Evolutionary conservation across 2,113 vertebrate genomes (phyloP), one percentile per base, ranked within the genome.

Genomic region (Podarcis raffonei): DNA sequence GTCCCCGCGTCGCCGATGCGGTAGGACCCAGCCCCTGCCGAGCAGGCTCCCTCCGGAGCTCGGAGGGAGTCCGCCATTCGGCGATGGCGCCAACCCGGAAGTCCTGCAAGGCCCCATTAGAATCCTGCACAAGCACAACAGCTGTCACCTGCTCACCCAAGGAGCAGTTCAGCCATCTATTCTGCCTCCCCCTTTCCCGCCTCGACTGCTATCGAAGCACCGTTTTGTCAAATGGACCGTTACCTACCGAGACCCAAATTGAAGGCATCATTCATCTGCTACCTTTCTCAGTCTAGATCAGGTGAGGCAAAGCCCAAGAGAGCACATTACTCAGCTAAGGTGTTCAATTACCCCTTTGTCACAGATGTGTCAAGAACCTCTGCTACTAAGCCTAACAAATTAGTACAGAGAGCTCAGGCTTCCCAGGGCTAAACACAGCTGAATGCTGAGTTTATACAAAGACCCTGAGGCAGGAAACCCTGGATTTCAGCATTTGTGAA

Each of bases 361-460:
- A 79, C 62, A 72, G 82, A 78, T 13, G 32, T 79, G 53, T 81
- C 87, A 89, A 87, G 79, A 1, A 0, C 32, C 59, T 25, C 89
- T 86, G 94, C 87, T 76, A 48, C 6, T 71, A n/a, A 81, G 84
- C 84, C 91, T 90, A 84, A 72, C 84, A 88, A 86, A 86, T 86
- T 1, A 32, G 79, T 69, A 87, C 89, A n/a, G 7, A 30, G 91
- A 91, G 91, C 32, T 42, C 42, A 72, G 6, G 59, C 2, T 88
- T 91, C 69, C 74, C 57, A 89, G 76, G 76, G 37, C 69, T 22
- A 65, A n/a, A 32, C 25, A 12, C 84, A 42, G 71, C 57, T n/a
- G 74, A 75, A 76, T 65, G 74, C 25, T 16, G 12, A 32, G 81
- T 88, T 76, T 88, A 76, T 76, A 32, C 48, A 83, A 83, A 53